A percentile compares a stretch with the other conserved stretches of the same genome.
Conservation (phyloP, 2,888 invertebrate species). For the Lepas anatifera region DNA sequence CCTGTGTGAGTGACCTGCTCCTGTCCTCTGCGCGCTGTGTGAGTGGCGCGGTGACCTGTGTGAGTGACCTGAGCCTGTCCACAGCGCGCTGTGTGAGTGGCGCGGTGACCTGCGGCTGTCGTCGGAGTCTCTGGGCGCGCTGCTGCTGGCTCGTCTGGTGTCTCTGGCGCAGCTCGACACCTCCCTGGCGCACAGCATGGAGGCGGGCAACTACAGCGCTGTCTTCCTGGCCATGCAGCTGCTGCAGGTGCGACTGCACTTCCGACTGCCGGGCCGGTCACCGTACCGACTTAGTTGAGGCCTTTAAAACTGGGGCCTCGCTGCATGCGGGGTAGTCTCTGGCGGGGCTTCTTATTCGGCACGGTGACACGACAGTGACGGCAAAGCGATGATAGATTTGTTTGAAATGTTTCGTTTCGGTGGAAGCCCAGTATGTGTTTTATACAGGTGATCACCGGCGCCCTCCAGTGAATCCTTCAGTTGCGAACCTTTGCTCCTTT, state of each 20-base stretch:
- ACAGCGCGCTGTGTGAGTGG: constrained; percentile 51
- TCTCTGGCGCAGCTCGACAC: constrained; percentile 69
- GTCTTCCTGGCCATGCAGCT: constrained; percentile 84
- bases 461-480: too few relatives aligned
- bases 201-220: constrained; percentile 46
- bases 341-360: constrained; percentile 59
- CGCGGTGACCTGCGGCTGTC: constrained; percentile 77
- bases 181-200: constrained; percentile 71
- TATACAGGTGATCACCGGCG: too few relatives aligned
- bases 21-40: neutral
- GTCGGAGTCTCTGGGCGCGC: constrained; percentile 82
- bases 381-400: too few relatives aligned
- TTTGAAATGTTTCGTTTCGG: too few relatives aligned
- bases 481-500: too few relatives aligned
- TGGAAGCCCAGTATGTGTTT: too few relatives aligned
- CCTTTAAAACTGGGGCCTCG: neutral
- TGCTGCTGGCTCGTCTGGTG: constrained; percentile 70
- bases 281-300: too few relatives aligned
- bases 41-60: neutral
- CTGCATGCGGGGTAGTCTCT: constrained; percentile 20
- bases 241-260: constrained; percentile 43
- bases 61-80: neutral
- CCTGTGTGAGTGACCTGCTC: too few relatives aligned
- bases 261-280: neutral
- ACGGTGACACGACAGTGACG: too few relatives aligned